phyloP scores from a whole-genome alignment of 2,888 invertebrate species.

The Pecten maximus region DNA sequence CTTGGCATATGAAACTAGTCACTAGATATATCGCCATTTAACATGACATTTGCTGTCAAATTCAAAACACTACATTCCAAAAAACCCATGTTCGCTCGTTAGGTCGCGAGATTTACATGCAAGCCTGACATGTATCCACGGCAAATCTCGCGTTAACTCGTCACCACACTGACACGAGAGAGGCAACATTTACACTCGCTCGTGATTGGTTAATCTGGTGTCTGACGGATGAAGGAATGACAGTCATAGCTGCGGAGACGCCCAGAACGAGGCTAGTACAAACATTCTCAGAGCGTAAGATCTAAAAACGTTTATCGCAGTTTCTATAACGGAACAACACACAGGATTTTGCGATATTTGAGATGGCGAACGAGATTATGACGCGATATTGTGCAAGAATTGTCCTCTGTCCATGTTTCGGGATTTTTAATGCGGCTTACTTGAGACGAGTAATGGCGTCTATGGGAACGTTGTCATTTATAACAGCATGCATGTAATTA shows the following conservation, averaged over 20 bases:
- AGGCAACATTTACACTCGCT: neutral
- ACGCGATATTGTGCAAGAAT: neutral
- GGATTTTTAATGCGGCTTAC: neutral
- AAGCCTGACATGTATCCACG: neutral
- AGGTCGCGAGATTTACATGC: neutral
- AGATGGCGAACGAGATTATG: neutral
- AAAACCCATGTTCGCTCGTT: neutral
- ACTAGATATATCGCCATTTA: neutral
- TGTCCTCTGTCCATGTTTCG: neutral
- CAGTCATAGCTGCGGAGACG: neutral
- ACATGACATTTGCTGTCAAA: neutral
- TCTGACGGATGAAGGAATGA: neutral
- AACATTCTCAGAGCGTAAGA: neutral
- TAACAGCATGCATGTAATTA: neutral
- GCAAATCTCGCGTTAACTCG: slow-evolving; percentile 5
- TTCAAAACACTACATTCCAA: neutral
- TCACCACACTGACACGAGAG: neutral
- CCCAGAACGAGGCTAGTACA: neutral
- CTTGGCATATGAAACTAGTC: neutral
- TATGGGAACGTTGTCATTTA: neutral
- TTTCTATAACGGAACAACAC: neutral
- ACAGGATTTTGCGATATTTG: neutral
- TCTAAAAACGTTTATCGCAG: neutral
- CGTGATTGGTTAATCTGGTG: neutral
- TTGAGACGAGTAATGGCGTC: neutral